phyloP scores from a whole-genome alignment of 2,888 invertebrate genomes.

The Zaprionus bogoriensis region DNA sequence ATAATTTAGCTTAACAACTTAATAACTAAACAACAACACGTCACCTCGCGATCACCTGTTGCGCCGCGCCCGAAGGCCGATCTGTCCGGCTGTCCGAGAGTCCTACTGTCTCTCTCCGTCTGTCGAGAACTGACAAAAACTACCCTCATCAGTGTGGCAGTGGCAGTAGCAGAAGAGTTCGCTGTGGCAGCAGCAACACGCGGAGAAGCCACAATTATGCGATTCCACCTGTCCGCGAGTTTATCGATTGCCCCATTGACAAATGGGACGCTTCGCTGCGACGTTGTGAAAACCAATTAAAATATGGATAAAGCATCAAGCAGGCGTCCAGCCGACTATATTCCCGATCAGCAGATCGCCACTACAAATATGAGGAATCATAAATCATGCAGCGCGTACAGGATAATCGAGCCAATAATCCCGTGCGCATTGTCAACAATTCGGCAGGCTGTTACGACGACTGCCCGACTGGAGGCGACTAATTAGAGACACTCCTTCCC shows the following conservation, averaged over 20 bases:
- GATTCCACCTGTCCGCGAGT: constrained; percentile 79
- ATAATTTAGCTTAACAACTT: constrained; percentile 80
- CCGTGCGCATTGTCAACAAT: constrained; percentile 30
- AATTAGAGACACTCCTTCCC: constrained; percentile 53
- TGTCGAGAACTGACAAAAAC: constrained; percentile 1
- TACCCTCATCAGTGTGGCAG: constrained; percentile 35
- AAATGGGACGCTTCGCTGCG: constrained; percentile 72
- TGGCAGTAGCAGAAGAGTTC: neutral
- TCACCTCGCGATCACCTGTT: constrained; percentile 76
- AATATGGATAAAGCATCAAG: constrained; percentile 61
- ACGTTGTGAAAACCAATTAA: constrained; percentile 80
- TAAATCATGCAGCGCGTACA: constrained; percentile 9
- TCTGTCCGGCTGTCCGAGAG: constrained; percentile 10
- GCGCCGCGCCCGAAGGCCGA: constrained; percentile 1
- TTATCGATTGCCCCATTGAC: constrained; percentile 75
- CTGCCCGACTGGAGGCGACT: too few relatives aligned
- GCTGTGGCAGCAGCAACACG: constrained; percentile 8
- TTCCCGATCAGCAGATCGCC: neutral
- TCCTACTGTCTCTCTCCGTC: constrained; percentile 1
- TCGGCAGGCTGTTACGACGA: constrained; percentile 8
- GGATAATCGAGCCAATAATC: constrained; percentile 51
- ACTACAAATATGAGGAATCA: too few relatives aligned
- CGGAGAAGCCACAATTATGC: constrained; percentile 28
- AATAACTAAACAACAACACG: constrained; percentile 75
- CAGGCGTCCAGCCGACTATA: constrained; percentile 12